Evolutionary conservation across 2,113 vertebrate species (phyloP).

Genomic region (Platysteira castanea): DNA sequence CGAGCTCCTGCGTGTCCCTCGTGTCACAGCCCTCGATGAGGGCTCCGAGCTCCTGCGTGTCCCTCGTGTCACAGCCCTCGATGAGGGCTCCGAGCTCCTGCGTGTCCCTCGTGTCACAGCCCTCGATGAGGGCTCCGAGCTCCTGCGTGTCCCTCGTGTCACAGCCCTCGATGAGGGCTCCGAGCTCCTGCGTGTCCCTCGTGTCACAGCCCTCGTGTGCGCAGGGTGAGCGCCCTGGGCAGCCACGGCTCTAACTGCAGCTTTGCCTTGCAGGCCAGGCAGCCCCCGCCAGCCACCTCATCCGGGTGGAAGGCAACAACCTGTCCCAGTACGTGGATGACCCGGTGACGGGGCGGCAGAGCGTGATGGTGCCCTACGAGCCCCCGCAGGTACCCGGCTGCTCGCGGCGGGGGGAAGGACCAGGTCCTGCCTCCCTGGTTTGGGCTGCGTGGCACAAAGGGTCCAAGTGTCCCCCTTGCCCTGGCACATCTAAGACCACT

Average conservation of each 20-base stretch:
- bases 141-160: too few species aligned
- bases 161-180: too few species aligned
- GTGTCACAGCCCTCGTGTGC: rapidly evolving
- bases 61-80: too few species aligned
- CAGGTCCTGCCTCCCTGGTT: not conserved
- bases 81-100: too few species aligned
- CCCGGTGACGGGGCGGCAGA: slow-evolving; percentile 91
- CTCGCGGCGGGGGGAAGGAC: rapidly evolving
- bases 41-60: too few species aligned
- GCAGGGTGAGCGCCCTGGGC: rapidly evolving
- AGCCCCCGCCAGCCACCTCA: slow-evolving; percentile 93
- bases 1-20: too few species aligned
- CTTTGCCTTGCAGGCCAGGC: slow-evolving; percentile 80
- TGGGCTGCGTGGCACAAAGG: not conserved
- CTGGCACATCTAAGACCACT: not conserved
- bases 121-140: too few species aligned
- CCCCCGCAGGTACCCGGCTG: slow-evolving; percentile 84
- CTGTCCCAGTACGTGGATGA: slow-evolving; percentile 94
- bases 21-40: too few species aligned
- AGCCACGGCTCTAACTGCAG: not conserved
- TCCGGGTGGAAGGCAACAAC: slow-evolving; percentile 95
- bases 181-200: rapidly evolving
- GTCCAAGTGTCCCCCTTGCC: not conserved
- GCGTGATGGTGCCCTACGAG: slow-evolving; percentile 92
- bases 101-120: too few species aligned